These are phyloP conservation scores for Psophia crepitans DNA, from an alignment of 2,113 vertebrate species.

Conservation along the genomic window DNA sequence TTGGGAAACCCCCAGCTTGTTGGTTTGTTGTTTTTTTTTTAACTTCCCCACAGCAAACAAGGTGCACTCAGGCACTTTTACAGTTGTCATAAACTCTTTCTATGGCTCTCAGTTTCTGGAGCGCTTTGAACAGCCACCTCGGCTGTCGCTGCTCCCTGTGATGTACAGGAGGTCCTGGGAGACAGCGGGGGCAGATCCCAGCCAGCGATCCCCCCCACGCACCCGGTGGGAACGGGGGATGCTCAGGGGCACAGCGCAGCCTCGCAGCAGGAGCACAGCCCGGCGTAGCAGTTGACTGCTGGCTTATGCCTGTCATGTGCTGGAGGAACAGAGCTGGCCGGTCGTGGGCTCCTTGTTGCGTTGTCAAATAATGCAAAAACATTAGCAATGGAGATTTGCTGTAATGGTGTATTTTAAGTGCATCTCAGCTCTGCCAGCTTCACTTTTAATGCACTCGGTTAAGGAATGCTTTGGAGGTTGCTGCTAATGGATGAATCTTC, in stretches of 20 bases:
- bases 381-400: conserved; percentile 72
- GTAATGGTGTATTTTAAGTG: conserved; percentile 72
- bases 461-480: conserved; percentile 73
- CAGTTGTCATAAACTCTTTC: background rate
- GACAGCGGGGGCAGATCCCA: background rate
- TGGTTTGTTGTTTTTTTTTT: background rate
- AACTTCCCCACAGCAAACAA: background rate
- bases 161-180: background rate
- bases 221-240: background rate
- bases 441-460: conserved; percentile 60
- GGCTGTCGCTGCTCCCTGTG: background rate
- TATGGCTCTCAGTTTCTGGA: background rate
- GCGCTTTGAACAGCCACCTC: background rate
- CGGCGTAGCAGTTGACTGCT: background rate
- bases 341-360: conserved; percentile 5
- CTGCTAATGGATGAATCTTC: conserved; percentile 74
- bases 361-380: conserved; percentile 57
- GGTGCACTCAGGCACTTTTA: background rate
- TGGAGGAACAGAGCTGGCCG: background rate
- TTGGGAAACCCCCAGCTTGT: background rate
- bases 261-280: background rate
- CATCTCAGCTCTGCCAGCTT: conserved; percentile 47
- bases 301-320: background rate
- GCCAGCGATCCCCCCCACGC: background rate
- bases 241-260: background rate